Percentiles rank a stretch among this genome's conserved stretches.
Evolutionary conservation across 2,888 invertebrate species (phyloP).

Genomic region (Coecobrya sp.): DNA sequence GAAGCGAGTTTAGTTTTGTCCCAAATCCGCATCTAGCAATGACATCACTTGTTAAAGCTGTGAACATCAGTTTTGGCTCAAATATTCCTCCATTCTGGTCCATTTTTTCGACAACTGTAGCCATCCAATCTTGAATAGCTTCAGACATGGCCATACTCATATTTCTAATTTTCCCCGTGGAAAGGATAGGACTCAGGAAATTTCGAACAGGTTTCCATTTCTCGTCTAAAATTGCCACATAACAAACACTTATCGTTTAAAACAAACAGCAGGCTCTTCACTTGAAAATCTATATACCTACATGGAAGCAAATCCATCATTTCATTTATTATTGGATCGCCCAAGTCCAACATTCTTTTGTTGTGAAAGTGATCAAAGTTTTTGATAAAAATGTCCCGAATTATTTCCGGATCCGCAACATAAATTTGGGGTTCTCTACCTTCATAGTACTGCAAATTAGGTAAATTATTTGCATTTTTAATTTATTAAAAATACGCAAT

Average conservation of each 20-base stretch:
- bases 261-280: too few species aligned
- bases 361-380: conserved; percentile 82
- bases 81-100: conserved; percentile 13
- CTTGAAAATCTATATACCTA: too few species aligned
- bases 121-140: conserved; percentile 68
- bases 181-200: conserved; percentile 66
- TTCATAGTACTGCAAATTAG: conserved; percentile 69
- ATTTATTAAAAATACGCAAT: too few species aligned
- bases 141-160: conserved; percentile 82
- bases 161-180: conserved; percentile 80
- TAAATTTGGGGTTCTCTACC: conserved; percentile 77
- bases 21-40: conserved; percentile 82
- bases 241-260: background rate
- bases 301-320: conserved; percentile 83
- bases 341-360: conserved; percentile 72
- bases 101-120: background rate
- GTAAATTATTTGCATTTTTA: background rate
- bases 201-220: conserved; percentile 83
- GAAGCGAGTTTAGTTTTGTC: conserved; percentile 75
- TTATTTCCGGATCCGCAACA: conserved; percentile 74
- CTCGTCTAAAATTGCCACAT: conserved; percentile 45
- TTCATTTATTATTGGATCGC: conserved; percentile 77
- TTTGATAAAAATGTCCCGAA: conserved; percentile 80
- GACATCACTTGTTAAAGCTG: conserved; percentile 76
- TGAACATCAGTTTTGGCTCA: conserved; percentile 61